A percentile compares a stretch with the other conserved stretches of the same genome.
phyloP scores from a whole-genome alignment of 2,797 vertebrate genomes.

The Limosa lapponica region DNA sequence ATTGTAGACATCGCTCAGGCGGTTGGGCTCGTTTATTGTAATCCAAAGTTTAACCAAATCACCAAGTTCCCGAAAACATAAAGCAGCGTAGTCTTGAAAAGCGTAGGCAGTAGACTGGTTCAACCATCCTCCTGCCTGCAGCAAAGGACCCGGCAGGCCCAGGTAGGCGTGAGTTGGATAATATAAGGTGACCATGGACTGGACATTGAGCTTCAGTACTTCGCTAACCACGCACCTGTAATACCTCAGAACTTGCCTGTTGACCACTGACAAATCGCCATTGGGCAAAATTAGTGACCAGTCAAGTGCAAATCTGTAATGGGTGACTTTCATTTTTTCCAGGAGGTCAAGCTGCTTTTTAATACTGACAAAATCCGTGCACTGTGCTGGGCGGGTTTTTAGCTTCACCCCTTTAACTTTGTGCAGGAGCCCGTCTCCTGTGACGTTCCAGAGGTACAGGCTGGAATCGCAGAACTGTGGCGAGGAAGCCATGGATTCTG shows the following conservation, averaged over 20 bases:
- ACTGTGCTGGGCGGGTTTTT: slow-evolving; percentile 85
- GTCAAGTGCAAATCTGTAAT: slow-evolving; percentile 93
- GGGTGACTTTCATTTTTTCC: slow-evolving; percentile 83
- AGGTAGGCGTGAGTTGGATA: slow-evolving; percentile 85
- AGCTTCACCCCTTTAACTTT: slow-evolving; percentile 85
- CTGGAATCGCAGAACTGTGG: slow-evolving; percentile 91
- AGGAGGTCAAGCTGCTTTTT: slow-evolving; percentile 84
- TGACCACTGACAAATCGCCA: slow-evolving; percentile 80
- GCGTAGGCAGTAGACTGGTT: slow-evolving; percentile 82
- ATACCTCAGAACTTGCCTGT: slow-evolving; percentile 87
- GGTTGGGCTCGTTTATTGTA: slow-evolving; percentile 95
- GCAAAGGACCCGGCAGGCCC: slow-evolving; percentile 83
- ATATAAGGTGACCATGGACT: slow-evolving; percentile 87
- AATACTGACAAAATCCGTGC: slow-evolving; percentile 91
- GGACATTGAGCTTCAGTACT: slow-evolving; percentile 81
- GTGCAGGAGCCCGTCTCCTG: slow-evolving; percentile 84
- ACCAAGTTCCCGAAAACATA: slow-evolving; percentile 91
- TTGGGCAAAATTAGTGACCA: slow-evolving; percentile 91
- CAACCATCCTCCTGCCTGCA: slow-evolving; percentile 88
- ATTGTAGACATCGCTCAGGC: slow-evolving; percentile 82
- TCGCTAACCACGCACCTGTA: slow-evolving; percentile 90
- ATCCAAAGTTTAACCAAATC: slow-evolving; percentile 90
- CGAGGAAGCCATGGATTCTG: slow-evolving; percentile 86
- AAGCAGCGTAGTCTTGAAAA: slow-evolving; percentile 85
- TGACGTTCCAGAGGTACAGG: slow-evolving; percentile 93